These are phyloP conservation scores for Muscina levida DNA, from an alignment of 2,888 invertebrate species.

Conservation along the genomic window DNA sequence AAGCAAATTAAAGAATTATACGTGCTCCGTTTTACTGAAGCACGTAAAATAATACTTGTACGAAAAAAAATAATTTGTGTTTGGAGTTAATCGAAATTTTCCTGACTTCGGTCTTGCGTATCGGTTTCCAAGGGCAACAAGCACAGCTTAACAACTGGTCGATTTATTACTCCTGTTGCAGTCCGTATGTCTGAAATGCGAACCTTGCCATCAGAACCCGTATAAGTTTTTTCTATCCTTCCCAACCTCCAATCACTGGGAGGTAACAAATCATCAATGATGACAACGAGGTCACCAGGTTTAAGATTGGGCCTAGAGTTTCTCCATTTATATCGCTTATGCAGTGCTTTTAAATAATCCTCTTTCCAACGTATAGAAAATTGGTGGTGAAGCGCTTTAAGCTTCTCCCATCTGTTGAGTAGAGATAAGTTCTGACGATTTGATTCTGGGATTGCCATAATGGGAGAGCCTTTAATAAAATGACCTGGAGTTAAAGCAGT, in stretches of 20 bases:
- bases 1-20: not conserved
- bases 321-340: constrained; percentile 42
- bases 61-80: not conserved
- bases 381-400: constrained; percentile 38
- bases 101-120: too few relatives aligned
- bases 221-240: not conserved
- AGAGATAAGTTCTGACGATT: constrained; percentile 8
- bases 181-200: constrained; percentile 7
- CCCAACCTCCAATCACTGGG: constrained; percentile 45
- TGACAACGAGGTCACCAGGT: constrained; percentile 21
- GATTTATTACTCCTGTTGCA: not conserved
- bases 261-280: constrained; percentile 41
- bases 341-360: constrained; percentile 39
- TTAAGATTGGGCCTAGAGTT: not conserved
- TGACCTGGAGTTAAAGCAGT: constrained; percentile 52
- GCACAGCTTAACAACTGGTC: constrained; percentile 12
- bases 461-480: constrained; percentile 36
- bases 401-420: constrained; percentile 20
- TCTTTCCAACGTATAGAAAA: constrained; percentile 47
- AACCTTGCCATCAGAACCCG: constrained; percentile 15
- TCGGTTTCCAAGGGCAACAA: not conserved
- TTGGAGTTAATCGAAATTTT: not conserved
- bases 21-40: not conserved
- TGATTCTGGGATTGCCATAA: constrained; percentile 39
- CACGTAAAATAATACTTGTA: not conserved